Evolutionary conservation across 2,888 invertebrate species (phyloP).

Genomic region (Erannis defoliaria): DNA sequence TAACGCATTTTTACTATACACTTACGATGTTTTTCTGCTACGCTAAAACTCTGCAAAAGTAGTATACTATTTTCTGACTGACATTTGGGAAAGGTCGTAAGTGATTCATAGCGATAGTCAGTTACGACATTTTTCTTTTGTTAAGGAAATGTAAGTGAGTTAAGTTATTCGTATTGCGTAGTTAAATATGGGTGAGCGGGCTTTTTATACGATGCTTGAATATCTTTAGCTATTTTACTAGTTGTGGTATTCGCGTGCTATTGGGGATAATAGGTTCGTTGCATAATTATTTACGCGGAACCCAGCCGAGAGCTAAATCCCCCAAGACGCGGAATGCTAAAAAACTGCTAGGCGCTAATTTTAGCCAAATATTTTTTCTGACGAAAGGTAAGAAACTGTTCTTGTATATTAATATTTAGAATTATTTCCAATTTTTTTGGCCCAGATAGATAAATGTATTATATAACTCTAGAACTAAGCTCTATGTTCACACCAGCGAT

Average conservation of each 20-base stretch:
- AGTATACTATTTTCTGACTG: conserved; percentile 69
- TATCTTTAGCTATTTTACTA: conserved; percentile 15
- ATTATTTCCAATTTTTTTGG: too few relatives aligned
- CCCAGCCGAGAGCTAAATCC: too few relatives aligned
- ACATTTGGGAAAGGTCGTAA: conserved; percentile 55
- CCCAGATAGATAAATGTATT: too few relatives aligned
- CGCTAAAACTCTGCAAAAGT: conserved; percentile 60
- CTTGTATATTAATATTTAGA: too few relatives aligned
- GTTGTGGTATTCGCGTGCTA: not conserved
- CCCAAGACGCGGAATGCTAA: too few relatives aligned
- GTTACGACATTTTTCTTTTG: conserved; percentile 21
- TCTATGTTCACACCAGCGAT: too few relatives aligned
- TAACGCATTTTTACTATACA: conserved; percentile 42
- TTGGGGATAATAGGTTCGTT: not conserved
- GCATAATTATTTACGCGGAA: conserved; percentile 19
- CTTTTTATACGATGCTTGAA: conserved; percentile 33
- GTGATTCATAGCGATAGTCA: conserved; percentile 29
- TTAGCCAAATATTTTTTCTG: too few relatives aligned
- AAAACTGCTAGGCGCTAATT: too few relatives aligned
- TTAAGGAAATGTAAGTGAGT: conserved; percentile 6
- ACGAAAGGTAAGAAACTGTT: too few relatives aligned
- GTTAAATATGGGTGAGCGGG: conserved; percentile 39
- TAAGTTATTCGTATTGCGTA: conserved; percentile 42
- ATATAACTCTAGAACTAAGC: too few relatives aligned
- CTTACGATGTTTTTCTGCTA: conserved; percentile 55